phyloP scores from a whole-genome alignment of 2,888 invertebrate species.

The Eudemis profundana region DNA sequence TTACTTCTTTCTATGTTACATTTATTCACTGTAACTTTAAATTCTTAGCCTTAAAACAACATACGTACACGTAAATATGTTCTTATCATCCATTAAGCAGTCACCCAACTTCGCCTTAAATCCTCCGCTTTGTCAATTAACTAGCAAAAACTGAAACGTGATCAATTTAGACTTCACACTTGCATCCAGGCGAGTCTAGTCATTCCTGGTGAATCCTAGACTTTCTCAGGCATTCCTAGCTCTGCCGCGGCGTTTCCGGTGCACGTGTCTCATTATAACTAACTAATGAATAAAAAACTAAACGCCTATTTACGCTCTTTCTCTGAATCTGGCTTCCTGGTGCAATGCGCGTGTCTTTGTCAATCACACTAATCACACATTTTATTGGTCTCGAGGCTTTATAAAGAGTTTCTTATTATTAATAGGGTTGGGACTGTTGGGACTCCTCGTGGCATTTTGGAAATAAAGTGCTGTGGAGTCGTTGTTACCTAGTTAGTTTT shows the following conservation, averaged over 20 bases:
- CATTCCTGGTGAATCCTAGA: conserved; percentile 15
- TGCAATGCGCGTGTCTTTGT: neutral
- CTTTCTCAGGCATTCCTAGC: conserved; percentile 20
- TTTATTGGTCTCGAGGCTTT: too few species aligned
- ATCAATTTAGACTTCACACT: conserved; percentile 25
- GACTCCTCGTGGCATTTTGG: too few species aligned
- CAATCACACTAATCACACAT: too few species aligned
- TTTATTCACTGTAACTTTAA: too few species aligned
- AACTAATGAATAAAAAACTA: conserved; percentile 28
- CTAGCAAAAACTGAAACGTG: conserved; percentile 23
- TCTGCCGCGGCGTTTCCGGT: conserved; percentile 24
- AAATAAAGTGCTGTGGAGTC: too few species aligned
- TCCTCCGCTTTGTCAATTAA: neutral
- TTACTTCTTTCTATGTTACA: too few species aligned
- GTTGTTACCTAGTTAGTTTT: too few species aligned
- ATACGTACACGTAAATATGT: too few species aligned
- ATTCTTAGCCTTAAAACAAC: too few species aligned
- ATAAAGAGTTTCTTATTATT: too few species aligned
- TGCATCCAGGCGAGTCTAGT: conserved; percentile 8
- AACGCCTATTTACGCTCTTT: conserved; percentile 13
- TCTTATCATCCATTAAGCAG: too few species aligned
- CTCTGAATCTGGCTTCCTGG: conserved; percentile 8
- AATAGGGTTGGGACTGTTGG: too few species aligned
- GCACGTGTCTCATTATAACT: conserved; percentile 28
- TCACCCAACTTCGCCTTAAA: neutral